Evolutionary conservation across 2,797 vertebrate species (phyloP), one percentile per base, ranked within the genome.

Genomic region (Enteromius argenteus): DNA sequence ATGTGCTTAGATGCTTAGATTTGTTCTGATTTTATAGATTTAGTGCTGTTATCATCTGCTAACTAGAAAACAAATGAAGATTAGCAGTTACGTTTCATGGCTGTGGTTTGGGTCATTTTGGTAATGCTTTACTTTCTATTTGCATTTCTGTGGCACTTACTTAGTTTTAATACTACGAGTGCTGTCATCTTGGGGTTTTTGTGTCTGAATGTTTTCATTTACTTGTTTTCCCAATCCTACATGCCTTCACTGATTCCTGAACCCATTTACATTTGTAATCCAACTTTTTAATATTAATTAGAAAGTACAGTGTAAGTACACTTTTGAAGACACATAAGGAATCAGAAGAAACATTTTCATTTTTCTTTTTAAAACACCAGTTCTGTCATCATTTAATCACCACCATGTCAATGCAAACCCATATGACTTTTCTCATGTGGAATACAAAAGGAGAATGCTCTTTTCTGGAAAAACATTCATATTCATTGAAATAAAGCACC

Each of bases 121-220:
- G 8, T 14, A 30, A 32, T 39, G 62, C 73, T 83, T 83, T 67
- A 39, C 60, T 83, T 68, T 68, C 21, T 37, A 3, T 30, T 8
- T 53, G n/a, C n/a, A 67, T 27, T 14, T 17, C 14, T 21, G 14
- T 83, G 58, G n/a, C 56, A 75, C 19, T 77, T 51, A 30, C 27
- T 71, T 9, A 0, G n/a, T 46, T 27, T 19, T 72, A 49, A 49
- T 69, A 46, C 17, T 73, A 27, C 3, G 30, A 46, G 35, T 13
- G 49, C 27, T 53, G 9, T 27, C 71, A 27, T 27, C 14, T 64
- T 37, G 35, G 37, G 7, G 37, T 1, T 66, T 49, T 64, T 49
- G 23, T 3, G 10, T n/a, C 23, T 46, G 19, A 58, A 56, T 72
- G 19, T 37, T 17, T 13, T 68, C 19, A 49, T 37, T 19, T n/a